These are phyloP conservation scores for Chionodraco myersi DNA, from an alignment of 2,113 vertebrate genomes.

Conservation along the genomic window DNA sequence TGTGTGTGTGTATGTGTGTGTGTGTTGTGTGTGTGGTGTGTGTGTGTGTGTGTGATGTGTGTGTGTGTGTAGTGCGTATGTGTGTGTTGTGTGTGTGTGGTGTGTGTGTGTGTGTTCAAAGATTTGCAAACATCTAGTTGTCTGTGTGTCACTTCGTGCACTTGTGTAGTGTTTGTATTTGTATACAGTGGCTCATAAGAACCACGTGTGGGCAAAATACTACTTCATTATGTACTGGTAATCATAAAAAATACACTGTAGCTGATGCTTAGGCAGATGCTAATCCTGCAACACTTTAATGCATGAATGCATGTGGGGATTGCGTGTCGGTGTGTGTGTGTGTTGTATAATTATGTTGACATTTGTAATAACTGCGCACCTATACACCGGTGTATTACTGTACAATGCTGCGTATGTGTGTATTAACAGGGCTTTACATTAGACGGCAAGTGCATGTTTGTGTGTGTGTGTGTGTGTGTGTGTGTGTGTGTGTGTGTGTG, in stretches of 20 bases:
- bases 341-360: constrained; percentile 55
- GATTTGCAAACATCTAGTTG: constrained; percentile 26
- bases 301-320: constrained; percentile 35
- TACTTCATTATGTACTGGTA: neutral
- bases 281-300: constrained; percentile 42
- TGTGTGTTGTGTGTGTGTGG: too few relatives aligned
- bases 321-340: neutral
- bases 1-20: neutral
- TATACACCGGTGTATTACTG: constrained; percentile 38
- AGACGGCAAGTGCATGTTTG: constrained; percentile 20
- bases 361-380: constrained; percentile 42
- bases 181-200: neutral
- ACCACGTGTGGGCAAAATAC: neutral
- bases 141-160: constrained; percentile 25
- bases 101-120: constrained; percentile 3
- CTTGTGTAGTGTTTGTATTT: constrained; percentile 4
- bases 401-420: constrained; percentile 35
- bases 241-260: constrained; percentile 26
- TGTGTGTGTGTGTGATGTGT: too few relatives aligned
- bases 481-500: constrained; percentile 71
- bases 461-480: constrained; percentile 59
- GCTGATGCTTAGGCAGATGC: constrained; percentile 40
- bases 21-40: too few relatives aligned
- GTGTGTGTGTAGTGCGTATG: too few relatives aligned
- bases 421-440: constrained; percentile 50